Evolutionary conservation across 2,113 vertebrate genomes (phyloP).

Genomic region (Apaloderma vittatum): DNA sequence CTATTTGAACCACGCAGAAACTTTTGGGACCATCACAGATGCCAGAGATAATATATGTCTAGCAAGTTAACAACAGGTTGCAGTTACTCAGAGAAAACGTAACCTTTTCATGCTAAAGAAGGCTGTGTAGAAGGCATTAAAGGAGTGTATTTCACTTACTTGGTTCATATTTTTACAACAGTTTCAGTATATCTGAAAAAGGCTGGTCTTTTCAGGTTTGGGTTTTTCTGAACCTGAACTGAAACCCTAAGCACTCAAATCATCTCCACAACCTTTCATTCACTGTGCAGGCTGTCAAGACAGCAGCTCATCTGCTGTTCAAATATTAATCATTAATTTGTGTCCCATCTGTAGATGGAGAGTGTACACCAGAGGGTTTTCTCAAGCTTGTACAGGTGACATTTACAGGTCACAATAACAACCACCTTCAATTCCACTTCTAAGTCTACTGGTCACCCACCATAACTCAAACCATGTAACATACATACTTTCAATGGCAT

Average conservation of each 20-base stretch:
- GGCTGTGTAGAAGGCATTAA: background rate
- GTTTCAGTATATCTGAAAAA: background rate
- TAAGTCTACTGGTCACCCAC: background rate
- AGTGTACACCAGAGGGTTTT: accelerated
- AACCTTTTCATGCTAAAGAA: background rate
- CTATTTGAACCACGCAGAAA: background rate
- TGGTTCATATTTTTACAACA: background rate
- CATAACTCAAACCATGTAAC: background rate
- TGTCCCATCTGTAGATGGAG: background rate
- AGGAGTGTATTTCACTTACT: background rate
- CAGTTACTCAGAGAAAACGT: background rate
- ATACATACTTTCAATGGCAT: background rate
- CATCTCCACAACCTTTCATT: background rate
- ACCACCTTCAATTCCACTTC: background rate
- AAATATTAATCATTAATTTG: background rate
- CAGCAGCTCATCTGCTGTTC: background rate
- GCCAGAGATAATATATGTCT: background rate
- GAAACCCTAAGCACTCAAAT: background rate
- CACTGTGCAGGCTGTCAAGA: background rate
- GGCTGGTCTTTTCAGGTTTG: background rate
- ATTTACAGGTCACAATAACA: background rate
- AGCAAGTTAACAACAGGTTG: background rate
- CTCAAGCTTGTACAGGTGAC: background rate
- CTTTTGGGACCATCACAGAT: background rate
- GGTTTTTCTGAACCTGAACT: background rate